Evolutionary conservation across 2,797 vertebrate genomes (phyloP).

Genomic region (Bovichtus diacanthus): DNA sequence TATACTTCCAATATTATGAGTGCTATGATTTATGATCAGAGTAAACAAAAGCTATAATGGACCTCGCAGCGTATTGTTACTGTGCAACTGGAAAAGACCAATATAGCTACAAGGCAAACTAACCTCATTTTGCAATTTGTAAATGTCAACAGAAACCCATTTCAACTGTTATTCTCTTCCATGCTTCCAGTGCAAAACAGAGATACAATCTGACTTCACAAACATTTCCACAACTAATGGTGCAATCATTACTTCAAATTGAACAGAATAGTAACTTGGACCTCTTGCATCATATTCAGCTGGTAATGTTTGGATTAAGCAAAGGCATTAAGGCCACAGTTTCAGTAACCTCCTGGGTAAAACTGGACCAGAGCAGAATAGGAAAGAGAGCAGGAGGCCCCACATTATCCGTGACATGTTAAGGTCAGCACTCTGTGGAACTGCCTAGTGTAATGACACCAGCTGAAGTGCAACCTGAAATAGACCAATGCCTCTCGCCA

Average conservation of each 20-base stretch:
- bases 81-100: slow-evolving; percentile 28
- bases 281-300: background rate
- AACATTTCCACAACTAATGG: slow-evolving; percentile 11
- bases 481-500: slow-evolving; percentile 31
- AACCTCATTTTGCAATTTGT: slow-evolving; percentile 33
- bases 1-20: slow-evolving; percentile 13
- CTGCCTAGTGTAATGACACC: slow-evolving; percentile 36
- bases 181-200: background rate
- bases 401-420: slow-evolving; percentile 51
- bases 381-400: slow-evolving; percentile 11
- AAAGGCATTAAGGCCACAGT: background rate
- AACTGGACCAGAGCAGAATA: background rate
- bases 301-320: background rate
- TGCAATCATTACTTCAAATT: slow-evolving; percentile 2
- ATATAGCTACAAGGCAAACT: slow-evolving; percentile 39
- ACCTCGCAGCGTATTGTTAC: slow-evolving; percentile 21
- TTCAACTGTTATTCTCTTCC: slow-evolving; percentile 3
- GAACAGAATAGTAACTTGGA: background rate
- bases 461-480: slow-evolving; percentile 59
- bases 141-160: slow-evolving; percentile 45
- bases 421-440: slow-evolving; percentile 33
- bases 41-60: slow-evolving; percentile 52
- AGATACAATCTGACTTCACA: slow-evolving; percentile 5
- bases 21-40: slow-evolving; percentile 44
- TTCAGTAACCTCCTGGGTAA: slow-evolving; percentile 19